Evolutionary conservation across 2,888 invertebrate species (phyloP).

Genomic region (Drosophila nigricruria): DNA sequence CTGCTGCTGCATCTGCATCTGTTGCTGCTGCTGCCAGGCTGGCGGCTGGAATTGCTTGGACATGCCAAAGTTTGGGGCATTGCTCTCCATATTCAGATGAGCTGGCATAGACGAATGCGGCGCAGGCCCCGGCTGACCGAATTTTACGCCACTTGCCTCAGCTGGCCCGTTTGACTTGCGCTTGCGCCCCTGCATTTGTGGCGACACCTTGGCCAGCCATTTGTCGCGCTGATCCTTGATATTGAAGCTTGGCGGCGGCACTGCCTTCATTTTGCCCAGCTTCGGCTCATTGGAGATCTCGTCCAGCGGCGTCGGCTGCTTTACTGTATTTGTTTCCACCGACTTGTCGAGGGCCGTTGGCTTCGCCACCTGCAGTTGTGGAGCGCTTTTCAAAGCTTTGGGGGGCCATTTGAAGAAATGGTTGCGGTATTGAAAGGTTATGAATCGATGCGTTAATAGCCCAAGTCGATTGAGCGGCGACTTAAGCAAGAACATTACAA

Average conservation of each 20-base stretch:
- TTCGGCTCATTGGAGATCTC: neutral
- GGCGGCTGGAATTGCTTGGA: slow-evolving; percentile 14
- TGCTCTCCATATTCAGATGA: neutral
- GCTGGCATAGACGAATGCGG: neutral
- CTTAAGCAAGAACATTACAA: slow-evolving; percentile 34
- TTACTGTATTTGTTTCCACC: slow-evolving; percentile 4
- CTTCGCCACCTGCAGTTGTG: slow-evolving; percentile 2
- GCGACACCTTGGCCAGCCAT: slow-evolving; percentile 69
- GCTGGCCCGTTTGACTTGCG: neutral
- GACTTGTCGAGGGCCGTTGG: slow-evolving; percentile 19
- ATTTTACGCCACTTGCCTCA: neutral
- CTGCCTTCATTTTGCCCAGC: slow-evolving; percentile 2
- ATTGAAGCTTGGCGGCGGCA: slow-evolving; percentile 9
- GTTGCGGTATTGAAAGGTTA: slow-evolving; percentile 8
- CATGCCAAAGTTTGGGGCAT: slow-evolving; percentile 2
- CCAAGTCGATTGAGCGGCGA: slow-evolving; percentile 2
- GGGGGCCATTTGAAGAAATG: slow-evolving; percentile 59
- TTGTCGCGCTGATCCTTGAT: slow-evolving; percentile 66
- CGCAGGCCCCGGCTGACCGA: neutral
- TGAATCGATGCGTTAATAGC: neutral
- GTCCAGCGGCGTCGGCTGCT: neutral
- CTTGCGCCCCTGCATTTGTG: slow-evolving; percentile 40
- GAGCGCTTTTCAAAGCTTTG: slow-evolving; percentile 12
- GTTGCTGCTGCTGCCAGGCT: slow-evolving; percentile 2
- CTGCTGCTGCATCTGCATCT: neutral